A percentile compares a stretch with the other conserved stretches of the same genome.
Evolutionary conservation across 2,797 vertebrate species (phyloP).

Genomic region (Lacerta viridis): DNA sequence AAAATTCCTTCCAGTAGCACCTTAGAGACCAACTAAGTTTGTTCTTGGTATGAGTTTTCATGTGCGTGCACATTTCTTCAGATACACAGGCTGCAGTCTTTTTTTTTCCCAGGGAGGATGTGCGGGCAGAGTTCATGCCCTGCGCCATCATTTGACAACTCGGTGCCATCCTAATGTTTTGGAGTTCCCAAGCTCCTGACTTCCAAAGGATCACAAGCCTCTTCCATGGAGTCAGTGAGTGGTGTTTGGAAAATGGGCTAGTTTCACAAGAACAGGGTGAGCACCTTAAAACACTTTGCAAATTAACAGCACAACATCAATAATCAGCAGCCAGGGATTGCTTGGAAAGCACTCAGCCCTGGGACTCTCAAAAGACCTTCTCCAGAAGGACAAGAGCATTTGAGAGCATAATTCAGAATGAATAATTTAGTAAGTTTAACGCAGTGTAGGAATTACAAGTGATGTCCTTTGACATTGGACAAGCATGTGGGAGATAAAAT

Average conservation of each 20-base stretch:
- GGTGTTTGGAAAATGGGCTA: not conserved
- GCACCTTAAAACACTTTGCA: conserved; percentile 3
- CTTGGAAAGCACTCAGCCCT: not conserved
- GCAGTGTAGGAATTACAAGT: not conserved
- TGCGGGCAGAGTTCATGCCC: no score
- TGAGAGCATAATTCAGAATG: conserved; percentile 10
- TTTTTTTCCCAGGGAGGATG: no score
- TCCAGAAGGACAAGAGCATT: not conserved
- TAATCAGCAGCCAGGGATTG: not conserved
- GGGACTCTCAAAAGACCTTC: not conserved
- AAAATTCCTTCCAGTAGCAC: no score
- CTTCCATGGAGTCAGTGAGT: not conserved
- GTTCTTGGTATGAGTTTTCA: no score
- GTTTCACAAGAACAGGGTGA: not conserved
- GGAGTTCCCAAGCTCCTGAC: no score
- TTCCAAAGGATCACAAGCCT: no score
- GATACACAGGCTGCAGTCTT: no score
- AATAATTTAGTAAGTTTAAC: conserved; percentile 20
- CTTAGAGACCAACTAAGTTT: no score
- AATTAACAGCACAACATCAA: not conserved
- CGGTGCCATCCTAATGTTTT: no score
- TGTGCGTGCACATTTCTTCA: no score
- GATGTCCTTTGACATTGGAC: not conserved
- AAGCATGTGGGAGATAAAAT: not conserved
- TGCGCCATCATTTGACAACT: no score